Percentiles rank a stretch among this genome's conserved stretches.
phyloP scores from a whole-genome alignment of 2,113 vertebrate genomes.

The Carollia perspicillata region DNA sequence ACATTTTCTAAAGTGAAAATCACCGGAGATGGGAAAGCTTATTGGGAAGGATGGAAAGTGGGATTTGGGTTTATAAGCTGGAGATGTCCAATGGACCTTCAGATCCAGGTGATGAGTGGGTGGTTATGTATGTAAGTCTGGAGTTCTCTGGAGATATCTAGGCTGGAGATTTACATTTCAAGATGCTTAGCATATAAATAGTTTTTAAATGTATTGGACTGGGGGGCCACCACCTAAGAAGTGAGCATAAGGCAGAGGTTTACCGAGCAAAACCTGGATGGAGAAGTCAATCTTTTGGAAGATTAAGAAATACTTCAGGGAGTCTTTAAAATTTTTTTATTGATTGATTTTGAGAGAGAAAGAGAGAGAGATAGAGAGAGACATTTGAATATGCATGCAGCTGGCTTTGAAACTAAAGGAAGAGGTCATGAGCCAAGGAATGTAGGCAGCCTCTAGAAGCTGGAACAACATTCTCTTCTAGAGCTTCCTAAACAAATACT shows the following conservation, averaged over 20 bases:
- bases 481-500: neutral
- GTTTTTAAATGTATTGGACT: neutral
- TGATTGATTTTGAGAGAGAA: neutral
- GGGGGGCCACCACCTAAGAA: neutral
- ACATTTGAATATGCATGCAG: neutral
- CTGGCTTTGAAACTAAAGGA: neutral
- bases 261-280: neutral
- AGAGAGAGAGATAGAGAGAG: neutral
- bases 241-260: neutral
- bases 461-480: neutral
- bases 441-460: neutral
- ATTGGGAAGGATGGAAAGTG: neutral
- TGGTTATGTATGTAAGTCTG: neutral
- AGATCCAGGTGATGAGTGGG: neutral
- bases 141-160: neutral
- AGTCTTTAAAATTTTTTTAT: no score
- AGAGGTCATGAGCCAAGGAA: neutral
- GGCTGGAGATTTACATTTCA: neutral
- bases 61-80: neutral
- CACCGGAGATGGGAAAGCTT: accelerated
- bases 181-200: neutral
- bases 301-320: neutral
- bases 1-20: neutral
- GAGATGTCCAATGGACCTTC: neutral
- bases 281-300: neutral